Evolutionary conservation across 1,140 invertebrate species (phyloP), one percentile per base, ranked within the genome.

Genomic region (Ceratosolen fusciceps): DNA sequence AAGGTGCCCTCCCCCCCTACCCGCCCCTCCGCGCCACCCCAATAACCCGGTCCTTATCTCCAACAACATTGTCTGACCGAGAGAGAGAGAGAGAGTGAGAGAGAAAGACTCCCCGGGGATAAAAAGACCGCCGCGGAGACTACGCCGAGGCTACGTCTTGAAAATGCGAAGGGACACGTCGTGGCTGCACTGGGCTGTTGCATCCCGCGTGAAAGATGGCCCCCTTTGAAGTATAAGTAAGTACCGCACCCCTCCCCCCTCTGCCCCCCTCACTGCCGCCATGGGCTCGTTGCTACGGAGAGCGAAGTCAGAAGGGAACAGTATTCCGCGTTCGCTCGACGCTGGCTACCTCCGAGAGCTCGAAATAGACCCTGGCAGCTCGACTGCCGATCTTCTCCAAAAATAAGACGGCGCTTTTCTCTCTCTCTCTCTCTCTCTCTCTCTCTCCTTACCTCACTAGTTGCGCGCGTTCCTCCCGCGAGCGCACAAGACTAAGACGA

Each of bases 181-280:
- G 24, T 52, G 8, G n/a, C 37, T 37, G 47, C 60, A 65, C 34
- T 34, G 37, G 21, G 52, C 37, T 37, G 34, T 12, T 52, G 39
- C 62, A 52, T 49, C 37, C 19, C 70, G n/a, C 67, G 21, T 54
- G 67, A 77, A 65, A 72, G 47, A 76, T 62, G 70, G 54, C 26
- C 60, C 37, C 37, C 70, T 73, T 82, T 77, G 67, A 80, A 72
- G 62, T 83, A 81, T 81, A 80, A 79, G 82, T 79, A 79, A 84
- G 74, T 81, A 76, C 83, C 83, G 81, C 31, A 12, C 37, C 14
- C 79, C 65, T 16, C 54, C 71, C 58, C 26, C 49, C 26, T 0
- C 24, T 0, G 7, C 21, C 12, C 0, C 67, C 9, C n/a, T n/a
- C n/a, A n/a, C n/a, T n/a, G n/a, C n/a, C n/a, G n/a, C n/a, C n/a